Conservation (phyloP, 2,888 invertebrate species). For the Drosophila phalerata region DNA sequence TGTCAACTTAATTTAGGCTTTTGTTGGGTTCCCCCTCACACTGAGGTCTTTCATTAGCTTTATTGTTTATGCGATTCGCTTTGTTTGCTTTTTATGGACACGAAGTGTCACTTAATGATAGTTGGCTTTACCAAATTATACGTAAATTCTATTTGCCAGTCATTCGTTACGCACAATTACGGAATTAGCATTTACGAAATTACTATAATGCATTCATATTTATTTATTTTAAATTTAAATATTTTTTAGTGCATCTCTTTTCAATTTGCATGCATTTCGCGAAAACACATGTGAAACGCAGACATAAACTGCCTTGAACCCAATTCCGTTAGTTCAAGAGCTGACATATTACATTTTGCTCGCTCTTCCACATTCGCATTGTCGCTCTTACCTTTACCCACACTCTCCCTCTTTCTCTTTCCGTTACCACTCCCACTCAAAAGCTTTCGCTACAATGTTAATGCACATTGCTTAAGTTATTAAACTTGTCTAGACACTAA, state of each 20-base stretch:
- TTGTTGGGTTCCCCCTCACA: slow-evolving; percentile 11
- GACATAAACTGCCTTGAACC: slow-evolving; percentile 48
- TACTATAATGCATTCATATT: background rate
- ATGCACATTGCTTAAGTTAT: slow-evolving; percentile 50
- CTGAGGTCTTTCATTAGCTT: slow-evolving; percentile 21
- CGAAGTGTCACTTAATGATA: slow-evolving; percentile 9
- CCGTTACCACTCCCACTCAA: slow-evolving; percentile 11
- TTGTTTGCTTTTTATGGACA: slow-evolving; percentile 41
- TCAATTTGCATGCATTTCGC: background rate
- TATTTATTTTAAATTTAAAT: background rate
- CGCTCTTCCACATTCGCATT: slow-evolving; percentile 20
- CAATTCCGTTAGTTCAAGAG: slow-evolving; percentile 9
- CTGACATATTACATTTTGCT: slow-evolving; percentile 14
- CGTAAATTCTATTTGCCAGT: slow-evolving; percentile 24
- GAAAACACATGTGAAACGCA: slow-evolving; percentile 13
- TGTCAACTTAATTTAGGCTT: slow-evolving; percentile 48
- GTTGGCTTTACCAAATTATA: slow-evolving; percentile 14
- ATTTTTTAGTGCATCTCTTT: background rate
- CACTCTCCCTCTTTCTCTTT: background rate
- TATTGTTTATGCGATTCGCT: slow-evolving; percentile 33
- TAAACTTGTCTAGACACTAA: slow-evolving; percentile 59
- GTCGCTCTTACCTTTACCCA: background rate
- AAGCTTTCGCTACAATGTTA: slow-evolving; percentile 69
- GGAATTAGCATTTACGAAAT: background rate
- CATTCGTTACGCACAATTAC: slow-evolving; percentile 4